Conservation (phyloP, 2,888 invertebrate species). For the Neoascia interrupta region DNA sequence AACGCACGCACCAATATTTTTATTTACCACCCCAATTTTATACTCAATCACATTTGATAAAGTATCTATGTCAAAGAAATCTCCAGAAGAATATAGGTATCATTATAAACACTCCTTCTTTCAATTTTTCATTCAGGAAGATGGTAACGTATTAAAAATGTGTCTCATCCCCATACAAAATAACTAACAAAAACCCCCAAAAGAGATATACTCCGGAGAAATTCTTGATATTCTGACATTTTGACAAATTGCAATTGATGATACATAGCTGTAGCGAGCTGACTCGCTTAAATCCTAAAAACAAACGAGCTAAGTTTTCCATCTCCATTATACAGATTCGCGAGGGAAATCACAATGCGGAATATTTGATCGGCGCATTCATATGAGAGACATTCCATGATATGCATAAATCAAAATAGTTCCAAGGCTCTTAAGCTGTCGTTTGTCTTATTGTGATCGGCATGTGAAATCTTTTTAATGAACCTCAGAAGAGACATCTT, state of each 20-base stretch:
- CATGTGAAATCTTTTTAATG: conserved; percentile 38
- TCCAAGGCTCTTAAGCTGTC: conserved; percentile 24
- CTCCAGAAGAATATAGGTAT: too few relatives aligned
- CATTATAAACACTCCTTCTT: too few relatives aligned
- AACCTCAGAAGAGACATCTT: too few relatives aligned
- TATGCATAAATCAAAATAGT: conserved; percentile 38
- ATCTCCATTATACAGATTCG: conserved; percentile 18
- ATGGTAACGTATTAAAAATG: too few relatives aligned
- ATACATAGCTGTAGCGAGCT: conserved; percentile 10
- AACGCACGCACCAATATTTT: neutral
- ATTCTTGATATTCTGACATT: conserved; percentile 37
- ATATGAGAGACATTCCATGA: conserved; percentile 14
- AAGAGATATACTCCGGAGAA: too few relatives aligned
- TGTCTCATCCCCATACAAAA: too few relatives aligned
- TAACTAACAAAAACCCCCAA: too few relatives aligned
- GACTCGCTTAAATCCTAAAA: neutral
- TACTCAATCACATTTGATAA: neutral
- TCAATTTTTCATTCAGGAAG: too few relatives aligned
- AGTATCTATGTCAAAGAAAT: neutral
- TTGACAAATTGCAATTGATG: conserved; percentile 68
- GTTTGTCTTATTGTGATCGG: conserved; percentile 30
- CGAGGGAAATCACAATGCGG: conserved; percentile 44
- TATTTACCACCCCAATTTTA: neutral
- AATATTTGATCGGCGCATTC: conserved; percentile 47
- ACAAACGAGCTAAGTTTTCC: conserved; percentile 32